These are phyloP conservation scores for Coregonus suidteri DNA, from an alignment of 2,797 vertebrate genomes.

Conservation along the genomic window DNA sequence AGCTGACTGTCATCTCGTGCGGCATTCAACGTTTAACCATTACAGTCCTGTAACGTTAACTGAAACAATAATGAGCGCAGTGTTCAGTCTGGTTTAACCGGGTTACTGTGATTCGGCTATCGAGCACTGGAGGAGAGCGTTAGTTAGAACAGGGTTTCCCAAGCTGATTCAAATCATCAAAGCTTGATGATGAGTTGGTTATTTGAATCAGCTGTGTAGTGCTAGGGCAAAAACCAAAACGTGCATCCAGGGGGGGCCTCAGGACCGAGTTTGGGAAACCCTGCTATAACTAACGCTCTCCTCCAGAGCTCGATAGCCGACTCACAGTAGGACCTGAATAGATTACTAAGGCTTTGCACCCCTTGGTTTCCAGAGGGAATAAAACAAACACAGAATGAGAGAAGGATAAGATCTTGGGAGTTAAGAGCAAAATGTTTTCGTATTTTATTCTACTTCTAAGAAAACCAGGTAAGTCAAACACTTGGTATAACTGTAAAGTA, in stretches of 20 bases:
- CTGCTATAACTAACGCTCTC: no score
- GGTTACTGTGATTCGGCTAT: neutral
- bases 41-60: no score
- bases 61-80: no score
- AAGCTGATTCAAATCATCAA: no score
- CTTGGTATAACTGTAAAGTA: neutral
- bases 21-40: neutral
- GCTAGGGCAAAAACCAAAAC: no score
- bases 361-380: neutral
- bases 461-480: neutral
- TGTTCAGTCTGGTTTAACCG: neutral
- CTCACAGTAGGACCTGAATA: no score
- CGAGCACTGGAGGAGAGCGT: neutral
- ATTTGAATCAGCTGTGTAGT: no score
- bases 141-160: no score
- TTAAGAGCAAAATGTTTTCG: no score
- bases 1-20: neutral
- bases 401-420: neutral
- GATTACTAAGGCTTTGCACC: constrained; percentile 2
- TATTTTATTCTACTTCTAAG: neutral
- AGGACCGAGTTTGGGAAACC: no score
- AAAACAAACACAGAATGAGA: neutral
- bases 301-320: neutral
- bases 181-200: no score
- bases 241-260: no score